Evolutionary conservation across 35 echinoderm and acorn worm genomes (phyloP), one percentile per base, ranked within the genome.

Genomic region (Strongylocentrotus purpuratus): DNA sequence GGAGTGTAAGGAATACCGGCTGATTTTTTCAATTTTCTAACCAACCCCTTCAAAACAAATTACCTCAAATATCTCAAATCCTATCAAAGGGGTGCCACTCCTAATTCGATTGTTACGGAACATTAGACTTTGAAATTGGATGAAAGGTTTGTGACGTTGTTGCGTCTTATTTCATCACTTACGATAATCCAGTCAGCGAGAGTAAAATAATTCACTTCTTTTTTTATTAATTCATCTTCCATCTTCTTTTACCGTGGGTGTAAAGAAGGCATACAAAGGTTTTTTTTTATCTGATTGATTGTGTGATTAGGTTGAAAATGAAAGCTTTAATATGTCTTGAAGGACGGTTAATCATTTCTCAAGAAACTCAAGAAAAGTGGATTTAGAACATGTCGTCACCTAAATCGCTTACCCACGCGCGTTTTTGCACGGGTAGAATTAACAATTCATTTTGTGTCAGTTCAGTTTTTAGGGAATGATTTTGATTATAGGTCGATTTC

Each of bases 71-170:
- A 78, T 78, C 28, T 78, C 25, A 78, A 78, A 78, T 78, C 65
- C 20, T 78, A 78, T 78, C 65, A 78, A 78, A n/a, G 28, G 65
- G 87, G 87, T 45, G 87, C 87, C 87, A 45, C 12, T 18, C 12
- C 12, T 89, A 89, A 89, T 89, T 89, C 9, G 31, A 89, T 89
- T 89, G 32, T 89, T 46, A 89, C 87, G 87, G 87, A 46, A 89
- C 32, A 89, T 89, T 89, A 89, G 45, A 15, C 33, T 45, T 25
- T 4, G 25, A 31, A 33, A 89, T 46, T 89, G 87, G 87, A 45
- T 89, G 12, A 11, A 31, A 45, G 87, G 70, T 1, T 89, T 89
- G 45, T 33, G 65, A n/a, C 22, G 65, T 59, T 7, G 20, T 78
- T 78, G 28, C 65, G 65, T 28, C 28, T 78, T 78, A 78, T 28